These are phyloP conservation scores for Etheostoma perlongum DNA, from an alignment of 2,797 vertebrate species.

Conservation along the genomic window DNA sequence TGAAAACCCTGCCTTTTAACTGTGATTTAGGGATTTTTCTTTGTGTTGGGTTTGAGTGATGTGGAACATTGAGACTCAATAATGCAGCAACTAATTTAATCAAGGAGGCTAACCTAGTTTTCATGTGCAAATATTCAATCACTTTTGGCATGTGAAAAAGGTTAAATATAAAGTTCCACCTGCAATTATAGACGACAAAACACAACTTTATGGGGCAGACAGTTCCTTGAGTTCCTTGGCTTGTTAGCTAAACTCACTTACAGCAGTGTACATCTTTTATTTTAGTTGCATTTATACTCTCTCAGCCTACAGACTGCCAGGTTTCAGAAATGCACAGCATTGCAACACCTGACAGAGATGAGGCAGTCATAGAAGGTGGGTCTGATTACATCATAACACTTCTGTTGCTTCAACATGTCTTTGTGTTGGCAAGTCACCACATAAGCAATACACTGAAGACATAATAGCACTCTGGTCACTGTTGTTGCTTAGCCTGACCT, in stretches of 20 bases:
- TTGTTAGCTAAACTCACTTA: slow-evolving; percentile 15
- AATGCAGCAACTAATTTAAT: slow-evolving; percentile 90
- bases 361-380: not conserved
- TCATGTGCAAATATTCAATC: slow-evolving; percentile 65
- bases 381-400: not conserved
- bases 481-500: slow-evolving; percentile 1
- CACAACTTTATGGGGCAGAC: slow-evolving; percentile 21
- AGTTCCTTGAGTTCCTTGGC: not conserved
- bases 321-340: slow-evolving; percentile 14
- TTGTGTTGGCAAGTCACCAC: not conserved
- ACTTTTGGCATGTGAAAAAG: slow-evolving; percentile 60
- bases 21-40: slow-evolving; percentile 85
- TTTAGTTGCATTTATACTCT: not conserved
- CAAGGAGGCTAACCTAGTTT: slow-evolving; percentile 76
- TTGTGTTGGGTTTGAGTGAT: slow-evolving; percentile 89
- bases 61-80: slow-evolving; percentile 89
- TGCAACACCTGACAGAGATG: slow-evolving; percentile 24
- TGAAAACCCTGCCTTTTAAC: slow-evolving; percentile 78
- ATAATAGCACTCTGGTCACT: not conserved
- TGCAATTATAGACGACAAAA: slow-evolving; percentile 34
- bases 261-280: not conserved
- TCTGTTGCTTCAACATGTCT: slow-evolving; percentile 12
- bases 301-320: not conserved
- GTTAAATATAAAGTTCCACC: slow-evolving; percentile 46
- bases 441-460: not conserved